phyloP scores from a whole-genome alignment of 2,113 vertebrate genomes.

The Stigmatopora nigra region DNA sequence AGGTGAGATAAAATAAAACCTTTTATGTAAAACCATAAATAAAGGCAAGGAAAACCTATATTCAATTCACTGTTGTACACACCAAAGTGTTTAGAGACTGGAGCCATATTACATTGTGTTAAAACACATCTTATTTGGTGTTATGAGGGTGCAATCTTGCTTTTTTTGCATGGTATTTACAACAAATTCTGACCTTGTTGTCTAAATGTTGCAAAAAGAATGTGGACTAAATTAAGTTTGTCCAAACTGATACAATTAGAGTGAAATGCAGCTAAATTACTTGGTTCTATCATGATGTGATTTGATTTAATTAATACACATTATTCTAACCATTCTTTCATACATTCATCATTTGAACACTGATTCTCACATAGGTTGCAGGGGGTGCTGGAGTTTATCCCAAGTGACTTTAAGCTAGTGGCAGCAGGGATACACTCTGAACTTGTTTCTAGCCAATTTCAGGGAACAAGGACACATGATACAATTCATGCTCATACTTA shows the following conservation, averaged over 20 bases:
- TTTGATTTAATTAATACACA: too few relatives aligned
- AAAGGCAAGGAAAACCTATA: neutral
- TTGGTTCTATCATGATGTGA: neutral
- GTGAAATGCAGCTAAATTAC: neutral
- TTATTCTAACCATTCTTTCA: too few relatives aligned
- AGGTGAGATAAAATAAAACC: neutral
- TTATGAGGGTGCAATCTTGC: neutral
- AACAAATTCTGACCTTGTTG: neutral
- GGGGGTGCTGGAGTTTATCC: too few relatives aligned
- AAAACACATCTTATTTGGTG: neutral
- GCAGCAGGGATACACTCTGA: too few relatives aligned
- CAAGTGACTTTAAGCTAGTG: too few relatives aligned
- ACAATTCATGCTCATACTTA: too few relatives aligned
- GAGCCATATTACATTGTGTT: neutral
- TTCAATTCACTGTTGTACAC: neutral
- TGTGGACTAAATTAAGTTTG: neutral
- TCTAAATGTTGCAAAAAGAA: neutral
- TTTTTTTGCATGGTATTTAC: neutral
- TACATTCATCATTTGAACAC: too few relatives aligned
- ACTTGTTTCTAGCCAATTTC: too few relatives aligned
- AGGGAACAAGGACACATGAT: too few relatives aligned
- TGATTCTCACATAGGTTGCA: too few relatives aligned
- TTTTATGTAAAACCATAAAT: neutral
- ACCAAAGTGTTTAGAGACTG: neutral
- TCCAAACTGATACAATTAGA: neutral